Evolutionary conservation across 2,888 invertebrate genomes (phyloP).

Genomic region (Halocaridina rubra): DNA sequence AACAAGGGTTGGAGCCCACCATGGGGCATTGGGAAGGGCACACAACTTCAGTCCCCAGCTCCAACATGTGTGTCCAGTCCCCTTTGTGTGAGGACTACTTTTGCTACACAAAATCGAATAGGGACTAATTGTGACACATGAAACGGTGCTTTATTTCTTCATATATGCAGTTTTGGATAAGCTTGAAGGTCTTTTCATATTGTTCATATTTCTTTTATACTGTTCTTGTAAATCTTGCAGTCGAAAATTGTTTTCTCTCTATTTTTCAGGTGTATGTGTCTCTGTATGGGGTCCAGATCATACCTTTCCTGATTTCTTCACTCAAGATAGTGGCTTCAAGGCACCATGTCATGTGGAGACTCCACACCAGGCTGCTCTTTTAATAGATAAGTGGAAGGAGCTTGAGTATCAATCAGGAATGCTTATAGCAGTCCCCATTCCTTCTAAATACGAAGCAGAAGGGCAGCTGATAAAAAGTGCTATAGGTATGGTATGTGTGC

Average conservation of each 20-base stretch:
- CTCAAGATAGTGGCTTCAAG: conserved; percentile 77
- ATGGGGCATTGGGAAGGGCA: too few relatives aligned
- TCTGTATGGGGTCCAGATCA: conserved; percentile 77
- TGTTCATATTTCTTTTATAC: neutral
- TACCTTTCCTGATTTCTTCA: conserved; percentile 95
- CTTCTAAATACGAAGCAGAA: conserved; percentile 72
- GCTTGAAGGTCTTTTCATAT: neutral
- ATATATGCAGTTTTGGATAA: neutral
- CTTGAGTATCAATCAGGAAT: conserved; percentile 78
- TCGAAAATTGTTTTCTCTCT: too few relatives aligned
- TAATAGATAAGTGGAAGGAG: conserved; percentile 74
- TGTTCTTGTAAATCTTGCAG: neutral
- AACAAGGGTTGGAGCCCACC: too few relatives aligned
- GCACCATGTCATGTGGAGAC: conserved; percentile 79
- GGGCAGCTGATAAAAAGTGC: conserved; percentile 65
- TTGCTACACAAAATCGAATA: too few relatives aligned
- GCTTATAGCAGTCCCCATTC: conserved; percentile 91
- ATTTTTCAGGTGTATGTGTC: conserved; percentile 82
- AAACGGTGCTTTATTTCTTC: neutral
- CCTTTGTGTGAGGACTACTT: too few relatives aligned
- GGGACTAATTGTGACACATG: too few relatives aligned
- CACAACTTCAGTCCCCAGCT: too few relatives aligned
- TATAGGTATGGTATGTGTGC: too few relatives aligned
- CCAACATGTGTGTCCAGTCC: too few relatives aligned
- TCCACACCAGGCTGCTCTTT: conserved; percentile 78